Evolutionary conservation across 2,888 invertebrate genomes (phyloP).

Genomic region (Eucera pruinosa): DNA sequence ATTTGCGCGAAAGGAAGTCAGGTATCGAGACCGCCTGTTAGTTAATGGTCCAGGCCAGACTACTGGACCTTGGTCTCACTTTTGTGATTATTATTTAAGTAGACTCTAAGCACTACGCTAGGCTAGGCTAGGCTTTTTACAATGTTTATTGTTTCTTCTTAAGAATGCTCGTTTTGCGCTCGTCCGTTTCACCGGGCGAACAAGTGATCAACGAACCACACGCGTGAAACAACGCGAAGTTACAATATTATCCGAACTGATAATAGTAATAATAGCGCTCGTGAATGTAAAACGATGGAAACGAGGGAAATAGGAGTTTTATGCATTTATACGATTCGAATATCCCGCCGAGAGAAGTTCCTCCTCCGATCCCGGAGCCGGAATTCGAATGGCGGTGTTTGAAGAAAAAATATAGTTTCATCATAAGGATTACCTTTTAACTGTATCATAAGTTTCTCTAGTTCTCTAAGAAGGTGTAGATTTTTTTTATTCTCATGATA

Average conservation of each 20-base stretch:
- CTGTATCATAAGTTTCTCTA: slow-evolving; percentile 78
- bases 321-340: slow-evolving; percentile 41
- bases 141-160: slow-evolving; percentile 67
- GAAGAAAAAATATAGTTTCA: slow-evolving; percentile 18
- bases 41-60: slow-evolving; percentile 61
- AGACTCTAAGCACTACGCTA: slow-evolving; percentile 77
- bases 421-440: slow-evolving; percentile 48
- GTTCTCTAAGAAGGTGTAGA: slow-evolving; percentile 76
- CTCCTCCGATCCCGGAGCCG: too few relatives aligned
- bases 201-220: background rate
- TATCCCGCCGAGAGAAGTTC: slow-evolving; percentile 12
- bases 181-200: background rate
- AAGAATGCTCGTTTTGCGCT: background rate
- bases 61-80: slow-evolving; percentile 82
- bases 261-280: background rate
- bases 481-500: slow-evolving; percentile 67
- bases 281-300: background rate
- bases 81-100: slow-evolving; percentile 83
- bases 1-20: slow-evolving; percentile 55
- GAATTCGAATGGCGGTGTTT: background rate
- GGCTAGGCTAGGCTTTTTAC: slow-evolving; percentile 75
- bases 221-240: background rate
- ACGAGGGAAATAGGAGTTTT: slow-evolving; percentile 12
- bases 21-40: slow-evolving; percentile 71
- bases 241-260: background rate